Evolutionary conservation across 2,797 vertebrate species (phyloP).

Genomic region (Pantherophis vulpinus): DNA sequence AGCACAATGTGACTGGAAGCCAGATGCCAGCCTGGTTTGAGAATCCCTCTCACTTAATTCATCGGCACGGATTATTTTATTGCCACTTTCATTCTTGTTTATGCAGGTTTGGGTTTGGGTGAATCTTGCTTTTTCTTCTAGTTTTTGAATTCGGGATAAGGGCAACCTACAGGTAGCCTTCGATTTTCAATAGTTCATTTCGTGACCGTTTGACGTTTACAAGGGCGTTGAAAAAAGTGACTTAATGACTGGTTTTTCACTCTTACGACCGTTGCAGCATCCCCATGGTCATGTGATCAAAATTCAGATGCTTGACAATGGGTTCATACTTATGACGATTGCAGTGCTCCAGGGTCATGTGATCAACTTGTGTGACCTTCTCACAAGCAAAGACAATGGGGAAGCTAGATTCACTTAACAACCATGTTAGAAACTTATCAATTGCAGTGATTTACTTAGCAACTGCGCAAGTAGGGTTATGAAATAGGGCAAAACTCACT

Average conservation of each 20-base stretch:
- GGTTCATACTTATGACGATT: accelerated
- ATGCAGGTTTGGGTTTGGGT: constrained; percentile 55
- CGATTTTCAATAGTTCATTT: background rate
- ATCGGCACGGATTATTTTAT: constrained; percentile 73
- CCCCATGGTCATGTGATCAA: background rate
- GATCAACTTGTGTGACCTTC: background rate
- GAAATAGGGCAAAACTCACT: background rate
- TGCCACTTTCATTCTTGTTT: constrained; percentile 58
- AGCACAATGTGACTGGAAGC: constrained; percentile 80
- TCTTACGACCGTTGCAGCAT: background rate
- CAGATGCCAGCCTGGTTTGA: constrained; percentile 74
- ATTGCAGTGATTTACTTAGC: background rate
- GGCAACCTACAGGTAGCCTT: background rate
- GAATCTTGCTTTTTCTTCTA: constrained; percentile 48
- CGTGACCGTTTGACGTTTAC: background rate
- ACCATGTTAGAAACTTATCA: background rate
- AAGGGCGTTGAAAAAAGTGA: background rate
- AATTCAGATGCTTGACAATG: background rate
- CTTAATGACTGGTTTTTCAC: background rate
- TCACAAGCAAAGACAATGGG: background rate
- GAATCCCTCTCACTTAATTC: constrained; percentile 74
- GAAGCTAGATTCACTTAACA: background rate
- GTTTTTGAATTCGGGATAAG: constrained; percentile 43
- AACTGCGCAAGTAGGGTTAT: background rate
- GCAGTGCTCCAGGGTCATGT: background rate